These are phyloP conservation scores for Danio rerio DNA, from an alignment of 2,113 vertebrate species.

Conservation along the genomic window GRCz12tu NC_133189.1:8197501-8198000, in stretches of 20 bases:
- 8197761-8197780: background rate
- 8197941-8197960: background rate
- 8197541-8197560: constrained; percentile 44
- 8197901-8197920: background rate
- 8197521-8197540: constrained; percentile 42
- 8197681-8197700: background rate
- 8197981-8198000: too few relatives aligned
- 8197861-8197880: too few relatives aligned
- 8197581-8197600: constrained; percentile 34
- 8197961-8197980: background rate
- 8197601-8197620: background rate
- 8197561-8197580: constrained; percentile 43
- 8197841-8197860: too few relatives aligned
- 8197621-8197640: background rate
- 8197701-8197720: background rate
- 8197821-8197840: background rate
- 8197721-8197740: background rate
- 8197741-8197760: background rate
- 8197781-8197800: background rate
- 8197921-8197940: background rate
- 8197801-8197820: background rate
- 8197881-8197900: background rate
- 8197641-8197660: background rate
- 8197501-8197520: constrained; percentile 33
- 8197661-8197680: background rate